These are phyloP conservation scores for Branchellion lobata DNA, from an alignment of 2,888 invertebrate species.

Conservation along the genomic window DNA sequence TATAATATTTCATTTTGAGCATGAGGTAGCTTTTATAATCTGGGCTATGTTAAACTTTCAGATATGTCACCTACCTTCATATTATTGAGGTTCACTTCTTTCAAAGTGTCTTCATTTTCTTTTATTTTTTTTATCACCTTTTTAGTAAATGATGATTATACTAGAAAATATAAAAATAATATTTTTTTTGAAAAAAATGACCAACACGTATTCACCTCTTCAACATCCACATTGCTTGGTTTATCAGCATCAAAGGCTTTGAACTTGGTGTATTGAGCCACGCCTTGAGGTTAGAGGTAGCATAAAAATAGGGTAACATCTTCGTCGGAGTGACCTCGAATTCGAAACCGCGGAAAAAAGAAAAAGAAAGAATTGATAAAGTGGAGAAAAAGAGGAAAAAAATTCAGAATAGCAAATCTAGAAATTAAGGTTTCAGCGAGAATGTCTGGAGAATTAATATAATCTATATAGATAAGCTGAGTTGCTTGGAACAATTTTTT, in stretches of 20 bases:
- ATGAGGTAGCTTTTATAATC: neutral
- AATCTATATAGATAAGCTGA: too few species aligned
- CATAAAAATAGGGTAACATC: too few species aligned
- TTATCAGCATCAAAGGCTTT: constrained; percentile 91
- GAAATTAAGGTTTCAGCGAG: too few species aligned
- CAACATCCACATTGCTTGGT: constrained; percentile 92
- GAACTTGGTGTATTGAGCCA: constrained; percentile 56
- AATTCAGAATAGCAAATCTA: too few species aligned
- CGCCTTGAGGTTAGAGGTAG: constrained; percentile 46
- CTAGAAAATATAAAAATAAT: too few species aligned
- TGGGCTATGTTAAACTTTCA: neutral
- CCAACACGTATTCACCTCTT: constrained; percentile 71
- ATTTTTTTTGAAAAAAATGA: too few species aligned
- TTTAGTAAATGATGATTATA: too few species aligned
- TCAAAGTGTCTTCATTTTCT: constrained; percentile 71
- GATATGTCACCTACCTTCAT: constrained; percentile 75
- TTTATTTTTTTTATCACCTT: constrained; percentile 71
- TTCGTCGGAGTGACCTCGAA: neutral
- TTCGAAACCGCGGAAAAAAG: constrained; percentile 7
- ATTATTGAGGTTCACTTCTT: constrained; percentile 96
- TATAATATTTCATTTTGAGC: neutral
- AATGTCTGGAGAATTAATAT: too few species aligned
- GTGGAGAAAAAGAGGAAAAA: too few species aligned
- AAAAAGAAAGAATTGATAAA: neutral
- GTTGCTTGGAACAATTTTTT: too few species aligned